These are phyloP conservation scores for Osedax fenrisi DNA, from an alignment of 2,888 invertebrate genomes.

Conservation along the genomic window DNA sequence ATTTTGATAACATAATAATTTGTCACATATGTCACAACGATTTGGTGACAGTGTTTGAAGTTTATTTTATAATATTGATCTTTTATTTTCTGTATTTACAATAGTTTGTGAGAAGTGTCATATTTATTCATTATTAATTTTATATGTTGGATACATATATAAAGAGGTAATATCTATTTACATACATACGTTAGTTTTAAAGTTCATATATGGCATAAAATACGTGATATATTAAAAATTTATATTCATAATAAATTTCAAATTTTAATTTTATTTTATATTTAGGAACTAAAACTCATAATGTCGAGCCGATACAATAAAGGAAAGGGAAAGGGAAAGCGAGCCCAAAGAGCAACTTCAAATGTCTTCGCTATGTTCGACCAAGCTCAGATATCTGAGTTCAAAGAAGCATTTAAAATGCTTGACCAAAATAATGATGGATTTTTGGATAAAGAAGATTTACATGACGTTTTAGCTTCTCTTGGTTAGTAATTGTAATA, in stretches of 20 bases:
- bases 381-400: conserved; percentile 97
- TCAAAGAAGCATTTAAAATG: conserved; percentile 99
- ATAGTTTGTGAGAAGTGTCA: too few relatives aligned
- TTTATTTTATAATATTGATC: too few relatives aligned
- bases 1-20: too few relatives aligned
- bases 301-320: conserved; percentile 96
- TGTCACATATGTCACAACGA: too few relatives aligned
- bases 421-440: conserved; percentile 98
- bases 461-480: conserved; percentile 96
- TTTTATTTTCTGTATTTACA: too few relatives aligned
- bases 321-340: conserved; percentile 71
- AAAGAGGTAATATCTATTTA: too few relatives aligned
- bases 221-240: not conserved
- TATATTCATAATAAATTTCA: not conserved
- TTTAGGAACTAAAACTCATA: not conserved
- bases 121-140: too few relatives aligned
- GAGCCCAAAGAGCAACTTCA: conserved; percentile 94
- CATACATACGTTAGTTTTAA: too few relatives aligned
- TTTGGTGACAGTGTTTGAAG: too few relatives aligned
- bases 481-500: too few relatives aligned
- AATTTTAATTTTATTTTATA: not conserved
- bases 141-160: too few relatives aligned
- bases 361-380: conserved; percentile 99
- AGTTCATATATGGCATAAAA: too few relatives aligned
- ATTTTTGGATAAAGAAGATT: conserved; percentile 93